Evolutionary conservation across 2,797 vertebrate species (phyloP).

Genomic region (Scleropages formosus): DNA sequence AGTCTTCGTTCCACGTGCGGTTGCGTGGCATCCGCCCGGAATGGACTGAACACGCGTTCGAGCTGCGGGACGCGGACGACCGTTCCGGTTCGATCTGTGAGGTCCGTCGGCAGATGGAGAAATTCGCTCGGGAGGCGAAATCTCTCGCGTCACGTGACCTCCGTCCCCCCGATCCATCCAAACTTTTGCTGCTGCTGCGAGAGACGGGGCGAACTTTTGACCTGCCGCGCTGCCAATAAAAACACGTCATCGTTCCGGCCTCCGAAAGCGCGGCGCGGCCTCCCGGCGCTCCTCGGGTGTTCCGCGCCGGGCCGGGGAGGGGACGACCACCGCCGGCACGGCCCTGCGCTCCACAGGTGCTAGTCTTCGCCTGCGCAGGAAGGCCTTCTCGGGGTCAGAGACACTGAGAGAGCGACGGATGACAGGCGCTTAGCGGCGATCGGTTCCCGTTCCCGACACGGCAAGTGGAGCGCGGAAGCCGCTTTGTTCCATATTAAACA

Average conservation of each 20-base stretch:
- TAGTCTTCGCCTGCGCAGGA: slow-evolving; percentile 38
- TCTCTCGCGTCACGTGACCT: slow-evolving; percentile 6
- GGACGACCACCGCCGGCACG: slow-evolving; percentile 25
- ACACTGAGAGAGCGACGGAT: slow-evolving; percentile 35
- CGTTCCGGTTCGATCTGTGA: background rate
- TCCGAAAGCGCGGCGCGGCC: no score
- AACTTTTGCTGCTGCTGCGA: slow-evolving; percentile 9
- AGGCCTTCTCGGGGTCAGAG: slow-evolving; percentile 34
- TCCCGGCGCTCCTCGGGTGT: slow-evolving; percentile 12
- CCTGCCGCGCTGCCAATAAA: slow-evolving; percentile 29
- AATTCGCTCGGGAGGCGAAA: no score
- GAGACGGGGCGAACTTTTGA: slow-evolving; percentile 30
- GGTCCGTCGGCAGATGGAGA: slow-evolving; percentile 8
- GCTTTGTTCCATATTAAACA: slow-evolving; percentile 39
- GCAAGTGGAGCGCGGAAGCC: slow-evolving; percentile 36
- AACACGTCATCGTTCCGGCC: slow-evolving; percentile 26
- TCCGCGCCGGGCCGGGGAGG: slow-evolving; percentile 29
- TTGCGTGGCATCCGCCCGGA: no score
- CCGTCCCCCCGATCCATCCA: slow-evolving; percentile 24
- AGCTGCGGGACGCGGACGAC: no score
- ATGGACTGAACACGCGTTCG: no score
- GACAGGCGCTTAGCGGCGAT: slow-evolving; percentile 25
- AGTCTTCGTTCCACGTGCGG: background rate
- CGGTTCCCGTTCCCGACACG: slow-evolving; percentile 35
- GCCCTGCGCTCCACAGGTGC: slow-evolving; percentile 39